phyloP scores from a whole-genome alignment of 2,797 vertebrate genomes.

The Enteromius viviparus region DNA sequence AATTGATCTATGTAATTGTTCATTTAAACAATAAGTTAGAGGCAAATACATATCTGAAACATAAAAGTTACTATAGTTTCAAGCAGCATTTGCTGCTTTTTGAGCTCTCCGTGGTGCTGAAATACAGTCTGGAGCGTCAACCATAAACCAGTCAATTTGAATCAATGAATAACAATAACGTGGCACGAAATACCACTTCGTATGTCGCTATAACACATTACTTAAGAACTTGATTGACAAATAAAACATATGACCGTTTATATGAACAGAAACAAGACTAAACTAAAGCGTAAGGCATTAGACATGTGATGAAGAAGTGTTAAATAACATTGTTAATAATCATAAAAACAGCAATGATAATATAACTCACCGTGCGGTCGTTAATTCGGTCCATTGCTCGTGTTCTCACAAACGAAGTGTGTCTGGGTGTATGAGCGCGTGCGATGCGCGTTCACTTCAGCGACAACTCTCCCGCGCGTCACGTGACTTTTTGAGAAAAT shows the following conservation, averaged over 20 bases:
- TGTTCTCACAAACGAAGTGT: conserved; percentile 29
- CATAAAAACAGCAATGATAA: background rate
- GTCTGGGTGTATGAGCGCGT: conserved; percentile 34
- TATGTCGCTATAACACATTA: background rate
- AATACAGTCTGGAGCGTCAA: conserved; percentile 24
- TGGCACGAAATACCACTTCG: background rate
- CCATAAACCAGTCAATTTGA: background rate
- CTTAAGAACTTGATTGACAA: background rate
- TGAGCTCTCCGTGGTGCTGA: conserved; percentile 83
- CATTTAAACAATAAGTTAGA: background rate
- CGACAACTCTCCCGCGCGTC: conserved; percentile 36
- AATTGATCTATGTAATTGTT: background rate
- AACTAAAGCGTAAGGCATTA: background rate
- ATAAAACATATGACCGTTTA: background rate
- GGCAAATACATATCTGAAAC: background rate
- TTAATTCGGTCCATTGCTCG: conserved; percentile 10
- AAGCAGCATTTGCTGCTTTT: background rate
- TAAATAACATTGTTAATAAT: background rate
- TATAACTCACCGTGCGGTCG: conserved; percentile 41
- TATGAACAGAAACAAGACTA: background rate
- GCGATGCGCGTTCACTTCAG: conserved; percentile 45
- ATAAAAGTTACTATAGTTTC: conserved; percentile 23
- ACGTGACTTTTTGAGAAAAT: conserved; percentile 36
- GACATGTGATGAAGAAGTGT: background rate
- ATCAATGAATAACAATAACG: background rate